phyloP scores from a whole-genome alignment of 1,140 invertebrate genomes.

The Halictus rubicundus region DNA sequence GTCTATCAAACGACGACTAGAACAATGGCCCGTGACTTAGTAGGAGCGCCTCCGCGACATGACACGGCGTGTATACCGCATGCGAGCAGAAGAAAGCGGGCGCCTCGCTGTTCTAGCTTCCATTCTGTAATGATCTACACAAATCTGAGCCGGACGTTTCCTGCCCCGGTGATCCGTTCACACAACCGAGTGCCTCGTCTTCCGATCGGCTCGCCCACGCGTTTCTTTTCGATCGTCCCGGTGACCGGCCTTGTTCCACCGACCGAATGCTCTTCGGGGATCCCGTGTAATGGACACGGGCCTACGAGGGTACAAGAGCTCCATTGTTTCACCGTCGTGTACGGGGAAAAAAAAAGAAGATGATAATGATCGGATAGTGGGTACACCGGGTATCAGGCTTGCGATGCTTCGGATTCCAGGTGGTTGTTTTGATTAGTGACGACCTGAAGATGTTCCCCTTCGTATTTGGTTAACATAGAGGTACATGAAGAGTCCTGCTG shows the following conservation, averaged over 20 bases:
- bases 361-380: too few species aligned
- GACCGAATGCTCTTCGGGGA: not conserved
- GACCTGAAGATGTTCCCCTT: too few species aligned
- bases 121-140: conserved; percentile 65
- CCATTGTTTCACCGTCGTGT: too few species aligned
- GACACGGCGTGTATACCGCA: conserved; percentile 46
- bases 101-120: conserved; percentile 67
- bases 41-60: conserved; percentile 59
- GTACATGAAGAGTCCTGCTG: too few species aligned
- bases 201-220: conserved; percentile 16
- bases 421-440: too few species aligned
- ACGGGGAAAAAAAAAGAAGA: too few species aligned
- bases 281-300: not conserved
- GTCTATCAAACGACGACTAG: conserved; percentile 65
- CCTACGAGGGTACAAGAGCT: not conserved
- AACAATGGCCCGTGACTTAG: conserved; percentile 65
- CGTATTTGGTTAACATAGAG: too few species aligned
- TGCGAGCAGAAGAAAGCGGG: conserved; percentile 51
- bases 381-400: too few species aligned
- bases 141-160: conserved; percentile 33
- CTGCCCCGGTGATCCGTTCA: conserved; percentile 17
- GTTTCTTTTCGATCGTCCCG: not conserved
- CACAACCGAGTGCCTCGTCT: not conserved
- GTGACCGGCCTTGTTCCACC: not conserved
- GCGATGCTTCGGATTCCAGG: too few species aligned